Conservation (phyloP, 2,888 invertebrate genomes). For the Exocentrus adspersus region DNA sequence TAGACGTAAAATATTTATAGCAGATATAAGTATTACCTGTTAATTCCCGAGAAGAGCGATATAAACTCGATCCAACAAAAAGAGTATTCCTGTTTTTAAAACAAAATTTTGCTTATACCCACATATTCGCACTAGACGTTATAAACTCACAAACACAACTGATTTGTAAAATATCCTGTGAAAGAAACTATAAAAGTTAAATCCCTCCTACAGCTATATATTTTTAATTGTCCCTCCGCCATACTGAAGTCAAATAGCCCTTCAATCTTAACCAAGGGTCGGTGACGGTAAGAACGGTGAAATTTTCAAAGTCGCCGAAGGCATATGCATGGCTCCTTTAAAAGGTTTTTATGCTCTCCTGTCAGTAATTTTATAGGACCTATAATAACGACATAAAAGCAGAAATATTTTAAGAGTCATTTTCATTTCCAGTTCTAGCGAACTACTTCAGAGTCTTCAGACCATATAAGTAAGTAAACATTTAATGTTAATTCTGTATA, state of each 20-base stretch:
- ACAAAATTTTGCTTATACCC: conserved; percentile 21
- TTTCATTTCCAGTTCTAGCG: conserved; percentile 32
- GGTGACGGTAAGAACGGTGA: conserved; percentile 46
- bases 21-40: background rate
- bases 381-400: conserved; percentile 49
- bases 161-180: conserved; percentile 59
- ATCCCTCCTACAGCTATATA: conserved; percentile 61
- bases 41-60: background rate
- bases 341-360: conserved; percentile 48
- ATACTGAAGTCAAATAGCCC: conserved; percentile 54
- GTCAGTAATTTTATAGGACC: conserved; percentile 49
- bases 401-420: conserved; percentile 43
- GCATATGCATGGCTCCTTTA: conserved; percentile 47
- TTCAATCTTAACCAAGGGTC: conserved; percentile 52
- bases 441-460: conserved; percentile 12
- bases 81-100: background rate
- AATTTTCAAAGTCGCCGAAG: conserved; percentile 48
- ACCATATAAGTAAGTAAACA: conserved; percentile 1
- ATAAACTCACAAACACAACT: conserved; percentile 55
- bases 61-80: background rate
- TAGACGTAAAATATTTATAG: too few species aligned
- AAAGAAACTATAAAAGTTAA: conserved; percentile 60
- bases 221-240: conserved; percentile 61
- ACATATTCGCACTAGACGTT: conserved; percentile 44
- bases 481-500: background rate